Conservation (phyloP, 2,113 vertebrate species). For the Xyrauchen texanus region DNA sequence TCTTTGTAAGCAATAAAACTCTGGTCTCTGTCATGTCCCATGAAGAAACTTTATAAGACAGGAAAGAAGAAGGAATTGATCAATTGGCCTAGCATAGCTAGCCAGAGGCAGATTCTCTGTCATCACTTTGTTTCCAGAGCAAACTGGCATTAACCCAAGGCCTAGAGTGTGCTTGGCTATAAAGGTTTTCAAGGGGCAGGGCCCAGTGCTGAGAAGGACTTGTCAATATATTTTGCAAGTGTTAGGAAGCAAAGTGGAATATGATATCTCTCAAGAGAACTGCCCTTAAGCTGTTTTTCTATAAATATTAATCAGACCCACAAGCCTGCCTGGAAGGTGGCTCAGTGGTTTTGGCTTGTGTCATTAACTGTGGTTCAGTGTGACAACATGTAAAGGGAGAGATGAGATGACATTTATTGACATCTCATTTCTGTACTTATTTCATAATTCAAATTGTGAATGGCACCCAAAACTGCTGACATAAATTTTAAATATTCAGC, state of each 20-base stretch:
- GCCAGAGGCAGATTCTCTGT: constrained; percentile 32
- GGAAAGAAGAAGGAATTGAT: constrained; percentile 34
- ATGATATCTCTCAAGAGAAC: constrained; percentile 72
- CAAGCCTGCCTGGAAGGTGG: constrained; percentile 72
- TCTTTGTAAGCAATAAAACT: constrained; percentile 15
- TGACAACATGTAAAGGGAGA: constrained; percentile 67
- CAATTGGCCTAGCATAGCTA: constrained; percentile 22
- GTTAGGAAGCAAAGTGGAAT: constrained; percentile 66
- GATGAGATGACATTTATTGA: constrained; percentile 60
- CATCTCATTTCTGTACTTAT: constrained; percentile 63
- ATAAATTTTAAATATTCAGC: constrained; percentile 6
- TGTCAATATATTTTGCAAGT: constrained; percentile 75
- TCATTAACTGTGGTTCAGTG: constrained; percentile 65
- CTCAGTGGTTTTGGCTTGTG: constrained; percentile 68
- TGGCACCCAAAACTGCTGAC: constrained; percentile 47
- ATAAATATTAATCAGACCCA: constrained; percentile 78
- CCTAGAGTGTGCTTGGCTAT: constrained; percentile 39
- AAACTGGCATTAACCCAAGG: constrained; percentile 54
- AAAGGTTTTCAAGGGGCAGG: constrained; percentile 45
- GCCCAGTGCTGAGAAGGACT: constrained; percentile 59
- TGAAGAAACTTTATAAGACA: constrained; percentile 37
- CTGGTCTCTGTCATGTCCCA: constrained; percentile 15
- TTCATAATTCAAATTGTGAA: constrained; percentile 53
- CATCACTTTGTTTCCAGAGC: constrained; percentile 50
- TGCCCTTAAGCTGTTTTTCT: constrained; percentile 76